Base-by-base conservation (phyloP, 2,113 vertebrate species). In the Sitta europaea region DNA sequence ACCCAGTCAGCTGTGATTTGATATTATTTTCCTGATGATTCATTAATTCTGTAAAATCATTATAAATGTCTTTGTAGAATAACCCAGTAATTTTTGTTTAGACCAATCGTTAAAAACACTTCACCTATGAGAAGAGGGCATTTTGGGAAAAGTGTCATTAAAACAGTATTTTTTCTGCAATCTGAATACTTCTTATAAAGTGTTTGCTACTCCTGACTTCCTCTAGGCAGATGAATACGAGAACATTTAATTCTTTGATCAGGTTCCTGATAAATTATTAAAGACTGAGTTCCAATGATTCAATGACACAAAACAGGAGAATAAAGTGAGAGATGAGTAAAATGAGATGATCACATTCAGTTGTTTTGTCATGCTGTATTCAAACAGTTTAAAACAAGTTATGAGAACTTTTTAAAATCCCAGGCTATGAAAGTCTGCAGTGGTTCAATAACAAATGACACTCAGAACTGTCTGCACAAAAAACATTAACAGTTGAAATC, bases 21-120 rank as follows among this genome's bases (percentile, higher is more conserved):
- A 84, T 94, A 96, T 74, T 90, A 84, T 88, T 92, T 95, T 96
- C 70, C 67, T 78, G 87, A 68, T 59, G 62, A 80, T 87, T 94
- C 71, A 61, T 94, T 92, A 86, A 65, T 92, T 85, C 31, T 54
- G 15, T 65, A 88, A 92, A 91, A 90, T 63, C 27, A 47, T 62
- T 48, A 82, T 48, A 25, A 43, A 55, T 72, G 25, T 92, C n/a
- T 61, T 51, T 21, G n/a, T 55, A 55, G 31, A 77, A 40, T 45
- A 75, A 84, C 3, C 19, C 25, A 50, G 15, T 18, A 51, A 48
- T 77, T 83, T 80, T 53, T 20, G 2, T 71, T 88, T 58, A 73
- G 25, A 29, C 40, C 51, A 33, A 74, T 45, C 0, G 0, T 55
- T 77, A 59, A 72, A 90, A 88, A 9, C 4, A 18, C 3, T n/a